Evolutionary conservation across 2,113 vertebrate genomes (phyloP), one percentile per base, ranked within the genome.

Genomic region (Cyprinodon brontotheroides): DNA sequence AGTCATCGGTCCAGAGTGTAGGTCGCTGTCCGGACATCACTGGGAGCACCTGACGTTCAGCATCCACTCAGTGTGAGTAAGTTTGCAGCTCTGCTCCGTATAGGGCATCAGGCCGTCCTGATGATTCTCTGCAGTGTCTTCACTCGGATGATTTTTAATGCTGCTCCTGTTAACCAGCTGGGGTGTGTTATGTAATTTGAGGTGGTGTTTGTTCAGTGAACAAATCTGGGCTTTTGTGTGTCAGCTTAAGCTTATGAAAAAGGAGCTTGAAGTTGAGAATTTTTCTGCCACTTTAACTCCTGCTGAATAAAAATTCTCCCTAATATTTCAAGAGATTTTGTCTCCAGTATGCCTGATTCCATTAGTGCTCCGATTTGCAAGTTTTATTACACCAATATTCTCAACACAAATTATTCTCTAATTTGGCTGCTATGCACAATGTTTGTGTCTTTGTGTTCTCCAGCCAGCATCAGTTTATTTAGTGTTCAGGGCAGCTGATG

Each of bases 151-250:
- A 63, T 84, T 74, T 68, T 61, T 71, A 29, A 40, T 61, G 68
- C 57, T 39, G 76, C 83, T 57, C 17, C 20, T 20, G 62, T 65
- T 48, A 62, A 78, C 79, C 89, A 84, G 84, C 87, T 81, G 86
- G 81, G 69, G 17, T 72, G 79, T 61, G 80, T 90, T 92, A 90
- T 90, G 89, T 90, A 86, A 90, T 90, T 82, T 91, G 86, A 89
- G 88, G 87, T 87, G 89, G 70, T 77, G 72, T 85, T 79, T 80
- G 61, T 72, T 69, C 70, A 72, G 45, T 72, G 82, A 86, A 89
- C 83, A 47, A 83, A 80, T 86, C 80, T 40, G 67, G 68, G 68
- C 57, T 68, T 68, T 76, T 8, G 65, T 81, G 29, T 45, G 71
- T 68, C n/a, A 36, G 10, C 64, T 39, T 65, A 75, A 71, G 74